Conservation (phyloP, 2,113 vertebrate species). For the Helogale parvula region DNA sequence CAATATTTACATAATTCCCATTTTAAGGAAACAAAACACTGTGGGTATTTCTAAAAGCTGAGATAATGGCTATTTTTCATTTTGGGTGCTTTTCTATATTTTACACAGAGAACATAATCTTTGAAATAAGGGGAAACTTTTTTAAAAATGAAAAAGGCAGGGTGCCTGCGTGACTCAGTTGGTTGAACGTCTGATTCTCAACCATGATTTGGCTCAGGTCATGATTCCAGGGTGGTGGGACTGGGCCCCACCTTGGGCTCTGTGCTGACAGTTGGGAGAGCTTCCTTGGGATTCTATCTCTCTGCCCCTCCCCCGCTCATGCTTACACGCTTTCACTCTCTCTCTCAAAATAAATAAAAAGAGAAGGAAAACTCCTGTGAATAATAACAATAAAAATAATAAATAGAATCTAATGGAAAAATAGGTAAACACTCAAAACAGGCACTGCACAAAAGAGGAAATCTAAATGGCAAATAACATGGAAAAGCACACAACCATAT, state of each 20-base stretch:
- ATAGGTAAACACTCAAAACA: neutral
- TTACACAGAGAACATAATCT: neutral
- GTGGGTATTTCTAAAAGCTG: neutral
- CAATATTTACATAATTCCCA: neutral
- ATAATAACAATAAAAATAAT: neutral
- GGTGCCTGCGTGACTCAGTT: neutral
- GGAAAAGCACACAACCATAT: neutral
- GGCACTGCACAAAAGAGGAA: neutral
- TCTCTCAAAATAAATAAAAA: neutral
- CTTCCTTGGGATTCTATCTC: neutral
- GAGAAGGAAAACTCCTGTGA: neutral
- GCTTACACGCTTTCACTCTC: neutral
- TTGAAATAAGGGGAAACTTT: neutral
- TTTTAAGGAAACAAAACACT: neutral
- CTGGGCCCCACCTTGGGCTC: neutral
- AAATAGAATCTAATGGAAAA: neutral
- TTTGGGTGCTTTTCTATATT: neutral
- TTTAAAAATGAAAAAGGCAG: neutral
- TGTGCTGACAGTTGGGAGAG: neutral
- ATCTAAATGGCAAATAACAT: neutral
- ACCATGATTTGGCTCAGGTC: neutral
- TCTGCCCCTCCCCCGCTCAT: neutral
- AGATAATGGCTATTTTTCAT: neutral
- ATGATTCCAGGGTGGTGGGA: neutral
- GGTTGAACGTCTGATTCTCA: neutral